Evolutionary conservation across 2,113 vertebrate species (phyloP).

Genomic region (Bubo blakistoni): DNA sequence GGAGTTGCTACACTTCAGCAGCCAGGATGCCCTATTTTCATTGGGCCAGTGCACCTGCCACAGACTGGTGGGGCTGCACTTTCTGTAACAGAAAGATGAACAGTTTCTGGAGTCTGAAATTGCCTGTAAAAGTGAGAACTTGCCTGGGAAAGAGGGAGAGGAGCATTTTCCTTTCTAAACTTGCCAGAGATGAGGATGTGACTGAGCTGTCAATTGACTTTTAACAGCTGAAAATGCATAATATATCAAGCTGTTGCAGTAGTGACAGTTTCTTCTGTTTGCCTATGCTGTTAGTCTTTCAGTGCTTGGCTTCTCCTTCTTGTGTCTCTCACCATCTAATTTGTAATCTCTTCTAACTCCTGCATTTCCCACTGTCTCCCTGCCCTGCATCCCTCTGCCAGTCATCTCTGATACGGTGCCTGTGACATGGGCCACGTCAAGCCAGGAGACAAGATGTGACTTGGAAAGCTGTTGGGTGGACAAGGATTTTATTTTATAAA

Average conservation of each 20-base stretch:
- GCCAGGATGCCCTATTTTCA: no score
- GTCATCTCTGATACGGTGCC: background rate
- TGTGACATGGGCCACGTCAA: background rate
- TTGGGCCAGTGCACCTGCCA: no score
- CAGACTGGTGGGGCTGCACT: background rate
- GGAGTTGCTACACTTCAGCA: no score
- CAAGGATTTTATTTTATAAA: background rate
- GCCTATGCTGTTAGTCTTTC: background rate
- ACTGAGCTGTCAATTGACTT: background rate
- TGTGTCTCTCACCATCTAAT: background rate
- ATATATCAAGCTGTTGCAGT: background rate
- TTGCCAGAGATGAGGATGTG: background rate
- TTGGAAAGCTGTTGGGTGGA: background rate
- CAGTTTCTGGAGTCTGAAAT: background rate
- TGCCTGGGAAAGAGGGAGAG: background rate
- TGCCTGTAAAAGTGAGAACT: background rate
- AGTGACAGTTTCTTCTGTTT: background rate
- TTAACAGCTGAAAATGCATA: constrained; percentile 3
- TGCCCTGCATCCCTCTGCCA: background rate
- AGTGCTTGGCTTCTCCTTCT: background rate
- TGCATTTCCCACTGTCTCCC: background rate
- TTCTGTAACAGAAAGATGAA: background rate
- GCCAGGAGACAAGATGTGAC: background rate
- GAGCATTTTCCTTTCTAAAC: background rate
- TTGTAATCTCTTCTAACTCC: background rate